These are phyloP conservation scores for Falco cherrug DNA, from an alignment of 2,797 vertebrate genomes.

Conservation along the genomic window DNA sequence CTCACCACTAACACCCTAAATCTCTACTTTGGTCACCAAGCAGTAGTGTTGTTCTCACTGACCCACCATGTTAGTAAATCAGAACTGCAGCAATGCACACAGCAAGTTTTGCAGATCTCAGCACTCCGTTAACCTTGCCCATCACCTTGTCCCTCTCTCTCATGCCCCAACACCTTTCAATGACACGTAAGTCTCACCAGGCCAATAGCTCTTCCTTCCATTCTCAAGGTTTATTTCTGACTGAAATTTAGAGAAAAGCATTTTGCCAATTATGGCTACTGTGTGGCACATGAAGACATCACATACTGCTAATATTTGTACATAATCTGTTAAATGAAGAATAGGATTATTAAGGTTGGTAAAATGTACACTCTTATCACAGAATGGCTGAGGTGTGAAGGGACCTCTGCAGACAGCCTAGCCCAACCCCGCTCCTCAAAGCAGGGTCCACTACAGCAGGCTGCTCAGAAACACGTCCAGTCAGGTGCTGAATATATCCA, in stretches of 20 bases:
- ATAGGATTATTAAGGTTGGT: background rate
- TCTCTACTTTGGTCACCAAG: background rate
- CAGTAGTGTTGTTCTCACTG: background rate
- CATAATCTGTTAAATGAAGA: background rate
- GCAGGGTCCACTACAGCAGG: background rate
- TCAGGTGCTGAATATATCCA: background rate
- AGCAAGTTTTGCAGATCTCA: background rate
- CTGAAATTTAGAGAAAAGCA: background rate
- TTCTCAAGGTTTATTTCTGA: background rate
- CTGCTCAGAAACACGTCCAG: background rate
- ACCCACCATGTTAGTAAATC: background rate
- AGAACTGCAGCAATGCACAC: background rate
- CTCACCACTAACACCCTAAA: background rate
- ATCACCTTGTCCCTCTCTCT: background rate
- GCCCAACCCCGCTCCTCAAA: accelerated
- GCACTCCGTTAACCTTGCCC: background rate
- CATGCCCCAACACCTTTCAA: background rate
- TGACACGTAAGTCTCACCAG: accelerated
- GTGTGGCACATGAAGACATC: background rate
- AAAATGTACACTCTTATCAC: background rate
- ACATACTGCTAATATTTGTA: background rate
- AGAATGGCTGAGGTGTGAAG: background rate
- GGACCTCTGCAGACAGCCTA: background rate
- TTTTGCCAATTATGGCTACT: background rate
- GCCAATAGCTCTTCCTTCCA: background rate